Evolutionary conservation across 2,797 vertebrate species (phyloP).

Genomic region (Rhinoraja longicauda): DNA sequence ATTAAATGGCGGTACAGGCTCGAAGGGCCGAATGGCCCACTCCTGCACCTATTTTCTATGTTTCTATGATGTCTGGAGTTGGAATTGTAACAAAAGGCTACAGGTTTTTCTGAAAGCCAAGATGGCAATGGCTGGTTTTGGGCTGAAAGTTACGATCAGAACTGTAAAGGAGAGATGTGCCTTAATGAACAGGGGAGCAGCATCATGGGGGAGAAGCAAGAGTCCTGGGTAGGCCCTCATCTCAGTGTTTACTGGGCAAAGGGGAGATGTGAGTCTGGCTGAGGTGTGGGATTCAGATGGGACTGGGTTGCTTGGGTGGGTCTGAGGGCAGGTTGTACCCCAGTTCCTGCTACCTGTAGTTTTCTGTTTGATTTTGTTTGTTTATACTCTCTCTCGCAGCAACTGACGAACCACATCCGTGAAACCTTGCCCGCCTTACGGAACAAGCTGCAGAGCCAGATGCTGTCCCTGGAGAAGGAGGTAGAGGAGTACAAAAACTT

Average conservation of each 20-base stretch:
- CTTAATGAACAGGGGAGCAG: too few relatives aligned
- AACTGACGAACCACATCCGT: slow-evolving; percentile 96
- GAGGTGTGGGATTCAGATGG: too few relatives aligned
- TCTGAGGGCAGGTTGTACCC: not conserved
- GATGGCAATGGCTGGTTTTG: too few relatives aligned
- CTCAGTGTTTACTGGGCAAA: too few relatives aligned
- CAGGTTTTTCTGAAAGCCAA: not conserved
- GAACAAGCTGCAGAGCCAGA: slow-evolving; percentile 90
- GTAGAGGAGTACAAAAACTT: slow-evolving; percentile 97
- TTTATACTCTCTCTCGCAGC: slow-evolving; percentile 56
- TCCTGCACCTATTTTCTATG: too few relatives aligned
- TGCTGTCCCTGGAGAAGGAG: slow-evolving; percentile 91
- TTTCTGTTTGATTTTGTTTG: not conserved
- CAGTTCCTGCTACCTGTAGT: rapidly evolving
- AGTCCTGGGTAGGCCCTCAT: too few relatives aligned
- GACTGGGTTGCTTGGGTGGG: not conserved
- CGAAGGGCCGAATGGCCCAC: too few relatives aligned
- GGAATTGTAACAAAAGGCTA: not conserved
- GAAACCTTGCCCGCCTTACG: slow-evolving; percentile 84
- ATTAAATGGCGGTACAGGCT: too few relatives aligned
- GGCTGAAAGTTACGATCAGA: too few relatives aligned
- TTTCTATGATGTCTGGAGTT: not conserved
- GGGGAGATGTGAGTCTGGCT: too few relatives aligned
- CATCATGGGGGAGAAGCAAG: too few relatives aligned
- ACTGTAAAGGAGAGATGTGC: too few relatives aligned